Percentiles rank a stretch among this genome's conserved stretches.
These are phyloP conservation scores for Ptycholaimellus sp. DNA, from an alignment of 2,888 invertebrate genomes.

Conservation along the genomic window DNA sequence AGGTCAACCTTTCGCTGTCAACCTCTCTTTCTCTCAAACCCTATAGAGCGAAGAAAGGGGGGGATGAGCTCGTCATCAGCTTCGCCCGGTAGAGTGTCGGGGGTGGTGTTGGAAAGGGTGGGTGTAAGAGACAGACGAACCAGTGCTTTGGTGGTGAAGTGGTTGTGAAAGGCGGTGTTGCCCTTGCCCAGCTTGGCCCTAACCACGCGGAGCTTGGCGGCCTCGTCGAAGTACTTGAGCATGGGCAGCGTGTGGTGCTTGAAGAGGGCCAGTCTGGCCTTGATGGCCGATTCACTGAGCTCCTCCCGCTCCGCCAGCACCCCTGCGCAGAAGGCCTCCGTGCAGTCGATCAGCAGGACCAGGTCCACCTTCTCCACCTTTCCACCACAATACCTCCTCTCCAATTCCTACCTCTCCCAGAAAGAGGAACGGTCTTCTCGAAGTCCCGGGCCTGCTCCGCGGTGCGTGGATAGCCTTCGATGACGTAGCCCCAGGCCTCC, in stretches of 20 bases:
- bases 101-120: no score
- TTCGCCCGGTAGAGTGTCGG: no score
- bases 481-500: slow-evolving; percentile 28
- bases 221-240: slow-evolving; percentile 57
- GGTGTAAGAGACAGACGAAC: no score
- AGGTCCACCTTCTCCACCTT: slow-evolving; percentile 36
- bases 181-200: slow-evolving; percentile 28
- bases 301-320: slow-evolving; percentile 35
- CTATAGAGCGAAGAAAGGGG: no score
- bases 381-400: neutral
- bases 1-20: no score
- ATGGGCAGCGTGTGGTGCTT: slow-evolving; percentile 63
- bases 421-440: slow-evolving; percentile 13
- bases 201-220: slow-evolving; percentile 57
- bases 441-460: slow-evolving; percentile 26
- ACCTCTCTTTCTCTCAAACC: no score
- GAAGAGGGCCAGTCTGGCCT: slow-evolving; percentile 57
- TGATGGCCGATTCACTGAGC: slow-evolving; percentile 60
- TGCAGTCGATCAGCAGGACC: slow-evolving; percentile 62
- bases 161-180: no score
- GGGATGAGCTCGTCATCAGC: no score
- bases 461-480: slow-evolving; percentile 31
- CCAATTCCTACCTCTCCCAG: neutral
- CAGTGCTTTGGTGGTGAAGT: no score
- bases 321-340: slow-evolving; percentile 39